Conservation (phyloP, 2,888 invertebrate species). For the Cheilosia urbana region DNA sequence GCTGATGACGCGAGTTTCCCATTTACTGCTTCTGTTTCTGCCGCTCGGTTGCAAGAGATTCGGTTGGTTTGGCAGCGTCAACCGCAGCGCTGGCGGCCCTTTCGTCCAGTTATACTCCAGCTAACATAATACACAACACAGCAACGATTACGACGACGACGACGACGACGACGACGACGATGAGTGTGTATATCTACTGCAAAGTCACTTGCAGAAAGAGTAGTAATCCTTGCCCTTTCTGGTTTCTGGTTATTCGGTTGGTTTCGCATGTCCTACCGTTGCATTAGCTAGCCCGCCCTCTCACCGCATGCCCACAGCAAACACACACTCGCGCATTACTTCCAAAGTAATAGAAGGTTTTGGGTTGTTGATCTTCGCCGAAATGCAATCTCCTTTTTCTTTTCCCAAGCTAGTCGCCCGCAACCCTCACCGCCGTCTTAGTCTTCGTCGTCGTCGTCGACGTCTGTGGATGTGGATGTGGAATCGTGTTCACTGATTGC, state of each 20-base stretch:
- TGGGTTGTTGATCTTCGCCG: slow-evolving; percentile 73
- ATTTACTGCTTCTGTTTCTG: slow-evolving; percentile 52
- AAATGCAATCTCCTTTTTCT: slow-evolving; percentile 59
- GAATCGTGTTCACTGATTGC: slow-evolving; percentile 73
- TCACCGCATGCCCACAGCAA: neutral
- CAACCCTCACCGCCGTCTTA: neutral
- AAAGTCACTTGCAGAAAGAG: slow-evolving; percentile 69
- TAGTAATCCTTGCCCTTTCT: slow-evolving; percentile 72
- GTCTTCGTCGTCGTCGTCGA: slow-evolving; percentile 8
- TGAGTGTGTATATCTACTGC: slow-evolving; percentile 26
- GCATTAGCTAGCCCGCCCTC: slow-evolving; percentile 46
- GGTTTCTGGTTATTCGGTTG: slow-evolving; percentile 71
- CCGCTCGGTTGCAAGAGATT: slow-evolving; percentile 37
- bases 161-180: neutral
- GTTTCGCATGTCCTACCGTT: slow-evolving; percentile 67
- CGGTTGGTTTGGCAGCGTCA: slow-evolving; percentile 71
- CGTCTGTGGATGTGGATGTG: no score
- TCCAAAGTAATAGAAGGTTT: slow-evolving; percentile 69
- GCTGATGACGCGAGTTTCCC: slow-evolving; percentile 70
- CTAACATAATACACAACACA: slow-evolving; percentile 10
- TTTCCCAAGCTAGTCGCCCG: slow-evolving; percentile 15
- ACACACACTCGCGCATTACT: slow-evolving; percentile 39
- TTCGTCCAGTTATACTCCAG: slow-evolving; percentile 60
- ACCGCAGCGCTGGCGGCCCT: slow-evolving; percentile 59
- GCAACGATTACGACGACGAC: neutral